Conservation (phyloP, 1,140 invertebrate genomes). For the Drosophila jambulina region DNA sequence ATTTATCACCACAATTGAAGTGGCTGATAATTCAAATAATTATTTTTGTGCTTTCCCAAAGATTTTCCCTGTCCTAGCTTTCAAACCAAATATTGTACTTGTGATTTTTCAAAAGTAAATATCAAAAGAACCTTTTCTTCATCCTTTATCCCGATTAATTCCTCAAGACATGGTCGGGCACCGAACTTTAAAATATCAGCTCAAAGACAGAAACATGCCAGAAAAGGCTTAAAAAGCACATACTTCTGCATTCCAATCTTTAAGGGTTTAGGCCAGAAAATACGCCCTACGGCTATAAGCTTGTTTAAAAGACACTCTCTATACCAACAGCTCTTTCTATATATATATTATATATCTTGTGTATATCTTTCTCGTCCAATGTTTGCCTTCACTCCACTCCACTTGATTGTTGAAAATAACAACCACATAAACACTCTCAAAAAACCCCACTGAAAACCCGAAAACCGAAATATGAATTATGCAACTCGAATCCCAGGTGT, state of each 20-base stretch:
- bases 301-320: constrained; percentile 37
- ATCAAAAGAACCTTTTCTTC: not conserved
- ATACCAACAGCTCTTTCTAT: constrained; percentile 24
- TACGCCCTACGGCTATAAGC: constrained; percentile 45
- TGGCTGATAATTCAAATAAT: not conserved
- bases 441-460: constrained; percentile 9
- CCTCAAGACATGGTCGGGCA: not conserved
- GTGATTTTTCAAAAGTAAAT: not conserved
- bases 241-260: no score
- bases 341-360: constrained; percentile 49
- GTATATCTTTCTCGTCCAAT: constrained; percentile 61
- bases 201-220: not conserved
- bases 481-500: constrained; percentile 88
- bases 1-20: not conserved
- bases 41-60: not conserved
- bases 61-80: not conserved
- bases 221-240: not conserved
- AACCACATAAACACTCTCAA: constrained; percentile 22
- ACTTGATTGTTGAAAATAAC: constrained; percentile 31
- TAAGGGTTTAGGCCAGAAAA: not conserved
- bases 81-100: not conserved
- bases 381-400: constrained; percentile 28
- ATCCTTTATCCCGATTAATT: not conserved
- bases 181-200: not conserved
- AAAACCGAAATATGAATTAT: constrained; percentile 15